Percentiles rank a stretch among this genome's conserved stretches.
Evolutionary conservation across 1,140 invertebrate genomes (phyloP).

Genomic region (Micrasema minimum): DNA sequence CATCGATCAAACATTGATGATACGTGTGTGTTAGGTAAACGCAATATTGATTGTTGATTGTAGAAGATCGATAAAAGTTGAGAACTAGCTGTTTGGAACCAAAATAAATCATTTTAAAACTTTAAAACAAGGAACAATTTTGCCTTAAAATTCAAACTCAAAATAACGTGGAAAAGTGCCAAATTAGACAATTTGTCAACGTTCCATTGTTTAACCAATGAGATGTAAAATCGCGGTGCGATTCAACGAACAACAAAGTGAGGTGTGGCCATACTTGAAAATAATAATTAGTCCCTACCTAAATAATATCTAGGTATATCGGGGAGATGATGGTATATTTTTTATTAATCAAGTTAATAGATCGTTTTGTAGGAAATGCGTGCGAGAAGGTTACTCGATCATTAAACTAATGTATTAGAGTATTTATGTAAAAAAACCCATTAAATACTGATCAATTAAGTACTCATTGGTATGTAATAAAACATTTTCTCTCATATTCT

Average conservation of each 20-base stretch:
- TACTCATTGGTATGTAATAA: no score
- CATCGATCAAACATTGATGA: no score
- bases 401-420: constrained; percentile 9
- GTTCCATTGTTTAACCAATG: constrained; percentile 18
- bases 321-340: no score
- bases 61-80: no score
- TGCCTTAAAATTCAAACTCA: no score
- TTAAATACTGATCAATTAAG: constrained; percentile 5
- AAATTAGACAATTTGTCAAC: not conserved
- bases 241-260: not conserved
- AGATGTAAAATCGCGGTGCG: constrained; percentile 22
- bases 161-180: not conserved
- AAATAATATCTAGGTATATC: not conserved
- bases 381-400: not conserved
- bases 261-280: constrained; percentile 23
- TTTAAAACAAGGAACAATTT: no score
- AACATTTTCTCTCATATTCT: no score
- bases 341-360: constrained; percentile 16
- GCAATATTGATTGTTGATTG: no score
- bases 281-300: constrained; percentile 19
- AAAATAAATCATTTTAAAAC: no score
- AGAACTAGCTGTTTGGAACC: no score
- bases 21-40: no score
- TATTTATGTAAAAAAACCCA: constrained; percentile 4
- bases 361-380: constrained; percentile 3